phyloP scores from a whole-genome alignment of 2,888 invertebrate genomes.

The Conchocele bisecta region DNA sequence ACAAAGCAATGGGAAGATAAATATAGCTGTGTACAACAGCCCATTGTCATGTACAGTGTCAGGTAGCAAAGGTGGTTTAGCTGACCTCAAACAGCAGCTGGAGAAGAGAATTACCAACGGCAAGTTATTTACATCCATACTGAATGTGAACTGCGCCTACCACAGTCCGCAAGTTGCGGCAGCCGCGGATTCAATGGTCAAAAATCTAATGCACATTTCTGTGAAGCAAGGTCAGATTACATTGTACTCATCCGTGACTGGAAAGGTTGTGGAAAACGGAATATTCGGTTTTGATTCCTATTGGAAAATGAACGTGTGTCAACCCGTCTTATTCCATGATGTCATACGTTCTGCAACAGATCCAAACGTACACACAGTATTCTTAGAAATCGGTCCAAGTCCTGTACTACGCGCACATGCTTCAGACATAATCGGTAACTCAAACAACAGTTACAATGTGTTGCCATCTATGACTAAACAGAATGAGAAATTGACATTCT shows the following conservation, averaged over 20 bases:
- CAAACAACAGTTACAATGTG: too few relatives aligned
- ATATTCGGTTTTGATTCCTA: too few relatives aligned
- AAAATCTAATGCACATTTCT: too few relatives aligned
- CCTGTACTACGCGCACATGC: slow-evolving; percentile 55
- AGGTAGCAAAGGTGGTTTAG: slow-evolving; percentile 47
- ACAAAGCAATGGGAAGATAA: slow-evolving; percentile 3
- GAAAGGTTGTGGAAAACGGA: too few relatives aligned
- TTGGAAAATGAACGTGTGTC: slow-evolving; percentile 67
- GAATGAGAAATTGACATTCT: slow-evolving; percentile 6
- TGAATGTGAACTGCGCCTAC: slow-evolving; percentile 68
- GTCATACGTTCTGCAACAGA: slow-evolving; percentile 46
- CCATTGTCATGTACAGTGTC: slow-evolving; percentile 36
- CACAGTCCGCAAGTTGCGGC: slow-evolving; percentile 69
- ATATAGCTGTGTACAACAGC: slow-evolving; percentile 44
- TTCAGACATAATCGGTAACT: too few relatives aligned
- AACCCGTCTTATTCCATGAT: slow-evolving; percentile 64
- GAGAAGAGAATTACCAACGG: slow-evolving; percentile 13
- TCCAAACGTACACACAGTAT: slow-evolving; percentile 46
- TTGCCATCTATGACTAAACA: slow-evolving; percentile 35
- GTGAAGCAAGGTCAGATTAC: too few relatives aligned
- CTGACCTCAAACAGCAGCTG: slow-evolving; percentile 20
- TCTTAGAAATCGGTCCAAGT: slow-evolving; percentile 72
- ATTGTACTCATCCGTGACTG: too few relatives aligned
- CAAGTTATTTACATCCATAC: slow-evolving; percentile 36
- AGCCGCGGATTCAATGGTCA: too few relatives aligned